Conservation (phyloP, 2,888 invertebrate species). For the Microplitis deprimator region DNA sequence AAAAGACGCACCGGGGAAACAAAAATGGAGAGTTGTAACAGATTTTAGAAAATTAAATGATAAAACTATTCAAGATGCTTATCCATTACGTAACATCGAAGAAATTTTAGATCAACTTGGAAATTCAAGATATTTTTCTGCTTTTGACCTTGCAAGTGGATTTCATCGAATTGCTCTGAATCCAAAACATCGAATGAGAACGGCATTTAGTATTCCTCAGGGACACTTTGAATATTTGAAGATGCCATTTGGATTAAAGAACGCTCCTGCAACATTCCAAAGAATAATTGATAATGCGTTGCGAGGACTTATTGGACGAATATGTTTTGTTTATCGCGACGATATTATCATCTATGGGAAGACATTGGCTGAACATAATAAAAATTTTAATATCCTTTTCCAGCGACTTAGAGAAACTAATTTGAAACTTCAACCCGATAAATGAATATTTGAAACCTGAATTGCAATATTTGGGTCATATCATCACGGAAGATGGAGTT, state of each 20-base stretch:
- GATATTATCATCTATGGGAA: background rate
- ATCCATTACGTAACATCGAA: constrained; percentile 35
- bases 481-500: too few relatives aligned
- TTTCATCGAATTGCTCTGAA: constrained; percentile 54
- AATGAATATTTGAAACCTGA: too few relatives aligned
- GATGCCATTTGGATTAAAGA: constrained; percentile 44
- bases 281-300: constrained; percentile 46
- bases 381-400: constrained; percentile 51
- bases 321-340: constrained; percentile 7
- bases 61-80: constrained; percentile 24
- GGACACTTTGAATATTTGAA: constrained; percentile 23
- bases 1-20: constrained; percentile 28
- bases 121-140: constrained; percentile 49
- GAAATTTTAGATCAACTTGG: constrained; percentile 53
- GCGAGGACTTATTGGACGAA: constrained; percentile 14
- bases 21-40: constrained; percentile 39
- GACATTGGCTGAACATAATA: constrained; percentile 10
- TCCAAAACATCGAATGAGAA: too few relatives aligned
- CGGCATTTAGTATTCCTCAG: too few relatives aligned
- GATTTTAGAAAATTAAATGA: constrained; percentile 25
- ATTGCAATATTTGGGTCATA: too few relatives aligned
- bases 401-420: constrained; percentile 55
- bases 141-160: constrained; percentile 52
- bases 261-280: constrained; percentile 41
- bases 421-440: too few relatives aligned